These are phyloP conservation scores for Prosapia bicincta DNA, from an alignment of 2,888 invertebrate species.

Conservation along the genomic window DNA sequence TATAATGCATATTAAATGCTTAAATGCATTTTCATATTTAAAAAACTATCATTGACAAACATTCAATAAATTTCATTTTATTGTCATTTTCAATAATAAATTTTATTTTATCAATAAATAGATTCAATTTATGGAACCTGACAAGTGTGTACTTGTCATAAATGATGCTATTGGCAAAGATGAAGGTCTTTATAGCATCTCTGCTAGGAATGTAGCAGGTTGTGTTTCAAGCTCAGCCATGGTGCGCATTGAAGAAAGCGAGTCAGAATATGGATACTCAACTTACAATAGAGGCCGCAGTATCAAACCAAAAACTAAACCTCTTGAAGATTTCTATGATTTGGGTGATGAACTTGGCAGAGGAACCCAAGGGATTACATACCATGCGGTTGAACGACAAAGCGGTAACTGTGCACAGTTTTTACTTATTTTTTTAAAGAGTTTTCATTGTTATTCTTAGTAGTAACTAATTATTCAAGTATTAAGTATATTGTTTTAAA, in stretches of 20 bases:
- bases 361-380: slow-evolving; percentile 86
- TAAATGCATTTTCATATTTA: too few relatives aligned
- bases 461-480: too few relatives aligned
- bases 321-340: slow-evolving; percentile 78
- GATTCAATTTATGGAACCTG: slow-evolving; percentile 82
- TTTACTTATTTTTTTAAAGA: too few relatives aligned
- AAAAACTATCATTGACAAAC: background rate
- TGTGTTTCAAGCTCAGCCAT: slow-evolving; percentile 78
- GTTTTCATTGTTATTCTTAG: too few relatives aligned
- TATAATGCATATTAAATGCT: too few relatives aligned
- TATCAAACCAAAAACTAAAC: slow-evolving; percentile 66
- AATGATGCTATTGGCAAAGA: slow-evolving; percentile 86
- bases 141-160: slow-evolving; percentile 76
- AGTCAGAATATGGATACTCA: slow-evolving; percentile 72
- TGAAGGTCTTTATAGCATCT: slow-evolving; percentile 88
- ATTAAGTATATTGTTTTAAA: too few relatives aligned
- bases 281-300: slow-evolving; percentile 66
- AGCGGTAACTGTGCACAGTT: slow-evolving; percentile 61
- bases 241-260: slow-evolving; percentile 80
- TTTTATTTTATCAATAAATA: too few relatives aligned
- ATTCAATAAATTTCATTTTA: background rate
- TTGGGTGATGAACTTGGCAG: slow-evolving; percentile 89
- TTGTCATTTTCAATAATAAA: background rate
- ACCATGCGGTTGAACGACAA: slow-evolving; percentile 81
- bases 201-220: slow-evolving; percentile 92